Conservation (phyloP, 2,113 vertebrate genomes). For the Callipepla californica region DNA sequence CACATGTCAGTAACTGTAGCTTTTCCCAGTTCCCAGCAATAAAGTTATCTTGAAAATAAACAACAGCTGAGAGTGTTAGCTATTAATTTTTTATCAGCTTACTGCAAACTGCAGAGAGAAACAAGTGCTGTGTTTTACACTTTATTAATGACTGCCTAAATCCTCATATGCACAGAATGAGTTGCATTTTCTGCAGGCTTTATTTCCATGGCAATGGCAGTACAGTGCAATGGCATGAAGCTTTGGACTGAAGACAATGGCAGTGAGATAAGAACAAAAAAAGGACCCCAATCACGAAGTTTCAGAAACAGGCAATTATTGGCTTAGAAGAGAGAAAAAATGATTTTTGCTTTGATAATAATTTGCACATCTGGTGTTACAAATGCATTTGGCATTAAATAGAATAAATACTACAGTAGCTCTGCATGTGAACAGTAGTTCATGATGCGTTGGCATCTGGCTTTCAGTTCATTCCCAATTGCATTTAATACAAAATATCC, state of each 20-base stretch:
- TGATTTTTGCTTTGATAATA: background rate
- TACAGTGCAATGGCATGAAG: background rate
- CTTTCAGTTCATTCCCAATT: background rate
- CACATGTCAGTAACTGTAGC: background rate
- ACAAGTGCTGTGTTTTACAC: background rate
- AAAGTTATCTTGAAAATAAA: background rate
- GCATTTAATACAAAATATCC: conserved; percentile 5
- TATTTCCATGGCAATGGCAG: conserved; percentile 69
- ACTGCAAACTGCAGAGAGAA: conserved; percentile 22
- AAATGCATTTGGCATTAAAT: background rate
- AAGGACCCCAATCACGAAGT: background rate
- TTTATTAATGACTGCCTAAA: conserved; percentile 39
- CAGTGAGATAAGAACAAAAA: conserved; percentile 26
- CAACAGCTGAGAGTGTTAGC: background rate
- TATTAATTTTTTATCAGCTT: background rate
- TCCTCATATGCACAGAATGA: background rate
- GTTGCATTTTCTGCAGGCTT: conserved; percentile 28
- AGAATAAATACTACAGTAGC: background rate
- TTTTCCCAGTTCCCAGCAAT: background rate
- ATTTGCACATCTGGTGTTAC: background rate
- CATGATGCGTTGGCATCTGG: background rate
- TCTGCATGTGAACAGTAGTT: background rate
- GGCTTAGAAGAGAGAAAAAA: background rate
- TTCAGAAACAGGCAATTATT: background rate
- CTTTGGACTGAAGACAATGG: conserved; percentile 6